These are phyloP conservation scores for Hemiprocne comata DNA, from an alignment of 2,113 vertebrate species.

Conservation along the genomic window DNA sequence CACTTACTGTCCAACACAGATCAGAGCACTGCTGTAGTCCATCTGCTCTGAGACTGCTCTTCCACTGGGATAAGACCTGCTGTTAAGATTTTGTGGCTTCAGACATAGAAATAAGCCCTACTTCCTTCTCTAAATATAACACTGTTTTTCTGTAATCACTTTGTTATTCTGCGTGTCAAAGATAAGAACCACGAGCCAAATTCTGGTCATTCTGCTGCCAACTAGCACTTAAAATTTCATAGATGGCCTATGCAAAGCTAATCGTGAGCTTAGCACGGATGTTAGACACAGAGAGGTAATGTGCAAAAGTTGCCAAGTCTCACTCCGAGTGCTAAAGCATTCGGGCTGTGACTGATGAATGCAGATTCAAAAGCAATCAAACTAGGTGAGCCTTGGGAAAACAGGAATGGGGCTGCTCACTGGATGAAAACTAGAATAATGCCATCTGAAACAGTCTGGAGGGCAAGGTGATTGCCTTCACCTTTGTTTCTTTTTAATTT, in stretches of 20 bases:
- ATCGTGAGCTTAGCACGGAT: constrained; percentile 9
- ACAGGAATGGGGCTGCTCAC: neutral
- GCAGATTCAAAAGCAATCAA: neutral
- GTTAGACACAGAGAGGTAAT: constrained; percentile 21
- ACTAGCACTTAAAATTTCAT: constrained; percentile 42
- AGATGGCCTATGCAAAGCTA: constrained; percentile 37
- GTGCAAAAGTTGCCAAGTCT: constrained; percentile 5
- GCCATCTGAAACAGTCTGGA: neutral
- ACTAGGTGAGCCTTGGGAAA: neutral
- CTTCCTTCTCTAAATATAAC: constrained; percentile 20
- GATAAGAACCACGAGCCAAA: constrained; percentile 50
- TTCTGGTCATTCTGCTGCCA: constrained; percentile 48
- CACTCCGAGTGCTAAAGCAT: constrained; percentile 15
- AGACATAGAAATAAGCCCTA: constrained; percentile 29
- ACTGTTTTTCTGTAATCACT: constrained; percentile 37
- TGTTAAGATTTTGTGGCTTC: constrained; percentile 14
- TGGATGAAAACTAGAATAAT: neutral
- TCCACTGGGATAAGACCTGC: constrained; percentile 10
- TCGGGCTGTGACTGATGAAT: neutral
- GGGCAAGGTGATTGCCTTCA: neutral
- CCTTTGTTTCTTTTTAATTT: neutral
- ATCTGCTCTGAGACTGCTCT: constrained; percentile 43
- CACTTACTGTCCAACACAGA: constrained; percentile 23
- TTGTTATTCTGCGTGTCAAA: constrained; percentile 26
- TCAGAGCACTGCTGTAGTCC: constrained; percentile 12